These are phyloP conservation scores for Sminthurinus signatus DNA, from an alignment of 1,140 invertebrate species.

Conservation along the genomic window DNA sequence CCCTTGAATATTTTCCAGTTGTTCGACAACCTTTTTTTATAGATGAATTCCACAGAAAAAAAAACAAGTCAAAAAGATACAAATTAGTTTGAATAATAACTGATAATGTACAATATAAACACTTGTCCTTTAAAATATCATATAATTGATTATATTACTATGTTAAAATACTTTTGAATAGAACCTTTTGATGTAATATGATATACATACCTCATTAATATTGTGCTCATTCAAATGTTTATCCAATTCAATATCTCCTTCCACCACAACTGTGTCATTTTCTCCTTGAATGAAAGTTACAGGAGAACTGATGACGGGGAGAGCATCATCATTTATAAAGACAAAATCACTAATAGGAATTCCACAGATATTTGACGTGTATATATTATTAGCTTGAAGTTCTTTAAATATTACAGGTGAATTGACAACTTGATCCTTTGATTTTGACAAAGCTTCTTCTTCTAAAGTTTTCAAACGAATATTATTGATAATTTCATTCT, in stretches of 20 bases:
- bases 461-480: neutral
- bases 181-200: no score
- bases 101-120: no score
- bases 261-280: neutral
- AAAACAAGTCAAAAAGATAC: no score
- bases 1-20: neutral
- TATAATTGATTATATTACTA: no score
- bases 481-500: neutral
- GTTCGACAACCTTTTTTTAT: neutral
- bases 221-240: neutral
- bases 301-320: neutral
- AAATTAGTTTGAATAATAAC: no score
- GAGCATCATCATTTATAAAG: neutral
- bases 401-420: neutral
- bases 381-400: neutral
- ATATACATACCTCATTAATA: neutral
- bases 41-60: neutral
- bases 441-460: neutral
- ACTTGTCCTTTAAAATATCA: no score
- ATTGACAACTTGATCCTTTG: neutral
- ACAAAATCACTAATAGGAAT: neutral
- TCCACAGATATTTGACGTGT: neutral
- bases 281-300: neutral
- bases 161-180: no score
- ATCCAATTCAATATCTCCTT: neutral